phyloP scores from a whole-genome alignment of 2,797 vertebrate genomes.

The Diplodus puntazzo region DNA sequence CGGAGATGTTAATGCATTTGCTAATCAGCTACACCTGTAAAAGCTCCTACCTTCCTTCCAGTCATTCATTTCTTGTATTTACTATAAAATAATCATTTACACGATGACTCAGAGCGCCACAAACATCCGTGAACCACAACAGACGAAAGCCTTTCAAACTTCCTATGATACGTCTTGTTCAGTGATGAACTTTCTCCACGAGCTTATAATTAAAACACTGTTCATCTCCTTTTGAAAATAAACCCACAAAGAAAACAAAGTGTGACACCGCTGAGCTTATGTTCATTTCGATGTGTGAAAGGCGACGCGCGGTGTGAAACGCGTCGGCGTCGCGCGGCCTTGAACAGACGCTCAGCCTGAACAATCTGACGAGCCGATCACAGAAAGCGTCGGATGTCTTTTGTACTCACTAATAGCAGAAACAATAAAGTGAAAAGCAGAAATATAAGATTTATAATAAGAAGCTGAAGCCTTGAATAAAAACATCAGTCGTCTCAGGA shows the following conservation, averaged over 20 bases:
- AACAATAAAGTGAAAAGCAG: background rate
- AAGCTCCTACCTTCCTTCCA: too few relatives aligned
- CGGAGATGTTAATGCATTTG: too few relatives aligned
- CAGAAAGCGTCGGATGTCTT: background rate
- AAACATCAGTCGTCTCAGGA: background rate
- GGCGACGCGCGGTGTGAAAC: background rate
- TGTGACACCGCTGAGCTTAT: background rate
- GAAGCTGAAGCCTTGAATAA: background rate
- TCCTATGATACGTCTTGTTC: background rate
- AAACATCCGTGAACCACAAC: background rate
- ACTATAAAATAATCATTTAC: background rate
- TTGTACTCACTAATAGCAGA: background rate
- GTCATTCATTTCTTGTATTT: background rate
- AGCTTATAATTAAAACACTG: background rate
- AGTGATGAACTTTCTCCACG: background rate
- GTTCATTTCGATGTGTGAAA: constrained; percentile 15
- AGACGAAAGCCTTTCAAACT: background rate
- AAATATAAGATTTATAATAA: background rate
- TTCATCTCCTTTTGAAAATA: background rate
- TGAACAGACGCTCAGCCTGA: background rate
- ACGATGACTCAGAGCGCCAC: background rate
- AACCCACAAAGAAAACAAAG: background rate
- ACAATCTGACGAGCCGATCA: background rate
- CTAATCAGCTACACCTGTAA: too few relatives aligned
- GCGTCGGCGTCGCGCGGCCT: background rate